phyloP scores from a whole-genome alignment of 2,113 vertebrate genomes.

The Oryzias celebensis region DNA sequence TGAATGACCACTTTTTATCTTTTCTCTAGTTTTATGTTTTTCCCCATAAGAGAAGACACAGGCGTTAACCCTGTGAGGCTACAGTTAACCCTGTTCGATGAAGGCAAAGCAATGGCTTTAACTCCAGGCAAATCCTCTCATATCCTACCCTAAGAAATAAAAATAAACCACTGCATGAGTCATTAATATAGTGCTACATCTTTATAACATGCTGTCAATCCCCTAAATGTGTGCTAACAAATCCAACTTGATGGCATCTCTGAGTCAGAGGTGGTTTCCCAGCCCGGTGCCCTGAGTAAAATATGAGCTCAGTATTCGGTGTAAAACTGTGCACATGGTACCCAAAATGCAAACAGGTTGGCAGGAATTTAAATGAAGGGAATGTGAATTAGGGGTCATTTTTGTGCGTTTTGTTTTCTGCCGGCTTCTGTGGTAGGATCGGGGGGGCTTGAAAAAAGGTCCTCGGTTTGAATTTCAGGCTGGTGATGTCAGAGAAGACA shows the following conservation, averaged over 20 bases:
- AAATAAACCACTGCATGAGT: conserved; percentile 5
- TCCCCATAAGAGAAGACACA: conserved; percentile 18
- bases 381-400: conserved; percentile 9
- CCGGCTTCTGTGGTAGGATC: conserved; percentile 29
- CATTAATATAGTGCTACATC: conserved; percentile 33
- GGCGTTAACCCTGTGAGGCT: conserved; percentile 23
- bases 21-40: conserved; percentile 16
- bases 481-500: conserved; percentile 70
- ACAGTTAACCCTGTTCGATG: conserved; percentile 28
- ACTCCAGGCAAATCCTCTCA: conserved; percentile 19
- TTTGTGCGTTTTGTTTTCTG: conserved; percentile 48
- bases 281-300: conserved; percentile 7
- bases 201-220: conserved; percentile 7
- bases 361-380: conserved; percentile 45
- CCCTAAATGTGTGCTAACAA: background rate
- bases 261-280: background rate
- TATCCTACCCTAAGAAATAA: conserved; percentile 11
- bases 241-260: background rate
- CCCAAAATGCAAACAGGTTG: conserved; percentile 55
- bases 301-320: conserved; percentile 8
- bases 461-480: conserved; percentile 62
- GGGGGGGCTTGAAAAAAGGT: conserved; percentile 36
- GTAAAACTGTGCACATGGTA: conserved; percentile 39
- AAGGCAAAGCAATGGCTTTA: conserved; percentile 16
- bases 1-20: too few relatives aligned